A percentile compares a stretch with the other conserved stretches of the same genome.
These are phyloP conservation scores for Ctenochaetus hawaiiensis DNA, from an alignment of 2,797 vertebrate species.

Conservation along the genomic window DNA sequence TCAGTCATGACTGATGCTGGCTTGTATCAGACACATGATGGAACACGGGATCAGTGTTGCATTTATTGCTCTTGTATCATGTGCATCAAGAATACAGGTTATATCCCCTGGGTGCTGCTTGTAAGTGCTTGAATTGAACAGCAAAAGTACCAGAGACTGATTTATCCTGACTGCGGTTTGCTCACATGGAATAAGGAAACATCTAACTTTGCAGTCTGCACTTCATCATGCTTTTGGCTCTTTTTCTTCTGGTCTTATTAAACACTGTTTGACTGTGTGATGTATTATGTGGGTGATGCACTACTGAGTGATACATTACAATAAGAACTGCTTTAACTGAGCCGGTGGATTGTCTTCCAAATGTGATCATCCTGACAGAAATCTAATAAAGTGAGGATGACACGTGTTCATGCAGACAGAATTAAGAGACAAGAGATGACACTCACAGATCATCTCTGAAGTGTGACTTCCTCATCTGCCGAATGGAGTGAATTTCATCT, in stretches of 20 bases:
- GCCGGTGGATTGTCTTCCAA: slow-evolving; percentile 1
- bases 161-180: slow-evolving; percentile 6
- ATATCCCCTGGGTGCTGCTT: slow-evolving; percentile 22
- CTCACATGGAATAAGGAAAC: slow-evolving; percentile 3
- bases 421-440: neutral
- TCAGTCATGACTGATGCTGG: slow-evolving; percentile 52
- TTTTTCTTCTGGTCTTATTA: slow-evolving; percentile 14
- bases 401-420: neutral
- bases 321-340: slow-evolving; percentile 25
- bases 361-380: slow-evolving; percentile 32
- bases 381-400: slow-evolving; percentile 28
- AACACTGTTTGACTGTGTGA: slow-evolving; percentile 25
- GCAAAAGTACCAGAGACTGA: slow-evolving; percentile 7
- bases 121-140: slow-evolving; percentile 18
- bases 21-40: slow-evolving; percentile 29
- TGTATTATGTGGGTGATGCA: neutral
- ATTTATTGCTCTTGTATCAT: slow-evolving; percentile 34
- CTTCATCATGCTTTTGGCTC: slow-evolving; percentile 13
- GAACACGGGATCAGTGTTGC: slow-evolving; percentile 20
- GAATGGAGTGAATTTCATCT: neutral
- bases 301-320: slow-evolving; percentile 2
- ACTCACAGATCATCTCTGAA: neutral
- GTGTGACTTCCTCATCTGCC: neutral
- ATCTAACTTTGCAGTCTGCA: slow-evolving; percentile 19
- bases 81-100: slow-evolving; percentile 15